These are phyloP conservation scores for Apodemus agrarius DNA, from an alignment of 2,797 vertebrate species.

Conservation along the genomic window DNA sequence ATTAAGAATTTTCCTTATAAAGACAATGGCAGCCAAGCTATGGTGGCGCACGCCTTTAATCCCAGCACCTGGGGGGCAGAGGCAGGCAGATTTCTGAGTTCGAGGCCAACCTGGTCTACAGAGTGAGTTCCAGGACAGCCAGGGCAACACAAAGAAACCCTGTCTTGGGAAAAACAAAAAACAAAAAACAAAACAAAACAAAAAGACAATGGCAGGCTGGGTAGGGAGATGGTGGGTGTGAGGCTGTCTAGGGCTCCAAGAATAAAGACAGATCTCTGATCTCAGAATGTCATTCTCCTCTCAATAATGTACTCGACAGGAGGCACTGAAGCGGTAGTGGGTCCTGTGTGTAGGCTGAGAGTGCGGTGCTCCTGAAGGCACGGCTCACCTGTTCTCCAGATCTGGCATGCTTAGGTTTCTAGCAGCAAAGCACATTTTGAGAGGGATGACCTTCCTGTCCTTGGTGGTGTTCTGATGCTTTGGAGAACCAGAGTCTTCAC, in stretches of 20 bases:
- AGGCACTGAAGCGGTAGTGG: neutral
- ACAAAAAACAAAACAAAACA: no score
- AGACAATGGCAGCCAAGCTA: neutral
- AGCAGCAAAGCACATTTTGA: slow-evolving; percentile 98
- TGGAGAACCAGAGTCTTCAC: slow-evolving; percentile 94
- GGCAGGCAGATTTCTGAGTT: no score
- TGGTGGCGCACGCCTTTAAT: no score
- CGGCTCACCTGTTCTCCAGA: slow-evolving; percentile 95
- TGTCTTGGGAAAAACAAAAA: no score
- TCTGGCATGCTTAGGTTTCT: slow-evolving; percentile 98
- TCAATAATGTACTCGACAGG: neutral
- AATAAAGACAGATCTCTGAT: neutral
- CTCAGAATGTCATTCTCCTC: neutral
- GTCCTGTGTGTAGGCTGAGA: neutral
- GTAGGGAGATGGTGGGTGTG: neutral
- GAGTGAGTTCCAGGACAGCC: no score
- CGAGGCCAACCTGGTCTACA: no score
- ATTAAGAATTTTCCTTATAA: neutral
- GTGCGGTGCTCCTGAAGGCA: neutral
- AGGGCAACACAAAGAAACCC: no score
- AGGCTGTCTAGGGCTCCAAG: neutral
- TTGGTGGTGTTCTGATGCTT: slow-evolving; percentile 90
- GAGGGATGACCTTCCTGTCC: slow-evolving; percentile 95
- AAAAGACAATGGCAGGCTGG: neutral
- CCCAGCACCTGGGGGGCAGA: no score